Evolutionary conservation across 2,113 vertebrate species (phyloP).

Genomic region (Aegotheles bennettii): DNA sequence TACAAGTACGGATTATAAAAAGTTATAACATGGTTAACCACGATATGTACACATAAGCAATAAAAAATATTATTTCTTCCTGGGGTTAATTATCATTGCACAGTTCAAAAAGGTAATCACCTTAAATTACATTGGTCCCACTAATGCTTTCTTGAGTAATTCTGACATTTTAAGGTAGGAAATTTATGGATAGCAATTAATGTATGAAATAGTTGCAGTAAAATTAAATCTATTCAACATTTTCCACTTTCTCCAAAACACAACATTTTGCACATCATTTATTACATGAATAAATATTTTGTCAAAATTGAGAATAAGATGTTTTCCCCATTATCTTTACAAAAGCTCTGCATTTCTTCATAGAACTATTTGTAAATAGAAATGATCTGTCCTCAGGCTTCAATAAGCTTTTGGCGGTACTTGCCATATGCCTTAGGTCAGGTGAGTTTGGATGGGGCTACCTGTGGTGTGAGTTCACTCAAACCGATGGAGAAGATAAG

Average conservation of each 20-base stretch:
- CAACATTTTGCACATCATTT: not conserved
- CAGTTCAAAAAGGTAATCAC: constrained; percentile 19
- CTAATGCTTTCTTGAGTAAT: not conserved
- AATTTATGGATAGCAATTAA: constrained; percentile 2
- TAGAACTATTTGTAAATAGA: not conserved
- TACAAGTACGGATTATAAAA: not conserved
- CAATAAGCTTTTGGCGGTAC: not conserved
- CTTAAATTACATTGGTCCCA: not conserved
- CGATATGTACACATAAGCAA: constrained; percentile 7
- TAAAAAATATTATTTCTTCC: constrained; percentile 31
- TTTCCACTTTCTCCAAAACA: constrained; percentile 7
- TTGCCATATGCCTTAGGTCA: not conserved
- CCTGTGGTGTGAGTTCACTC: not conserved
- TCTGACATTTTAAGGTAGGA: constrained; percentile 4
- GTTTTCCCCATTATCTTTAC: not conserved
- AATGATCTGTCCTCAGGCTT: not conserved
- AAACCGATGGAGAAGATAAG: rapidly evolving
- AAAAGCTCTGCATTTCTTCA: not conserved
- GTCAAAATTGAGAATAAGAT: not conserved
- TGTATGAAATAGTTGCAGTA: not conserved
- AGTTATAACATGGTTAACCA: not conserved
- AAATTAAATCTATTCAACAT: constrained; percentile 6
- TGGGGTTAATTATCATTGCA: constrained; percentile 15
- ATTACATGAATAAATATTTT: not conserved
- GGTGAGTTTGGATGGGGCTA: not conserved